phyloP scores from a whole-genome alignment of 92 coral and sea anemone genomes.

The Anthopleura xanthogrammica region DNA sequence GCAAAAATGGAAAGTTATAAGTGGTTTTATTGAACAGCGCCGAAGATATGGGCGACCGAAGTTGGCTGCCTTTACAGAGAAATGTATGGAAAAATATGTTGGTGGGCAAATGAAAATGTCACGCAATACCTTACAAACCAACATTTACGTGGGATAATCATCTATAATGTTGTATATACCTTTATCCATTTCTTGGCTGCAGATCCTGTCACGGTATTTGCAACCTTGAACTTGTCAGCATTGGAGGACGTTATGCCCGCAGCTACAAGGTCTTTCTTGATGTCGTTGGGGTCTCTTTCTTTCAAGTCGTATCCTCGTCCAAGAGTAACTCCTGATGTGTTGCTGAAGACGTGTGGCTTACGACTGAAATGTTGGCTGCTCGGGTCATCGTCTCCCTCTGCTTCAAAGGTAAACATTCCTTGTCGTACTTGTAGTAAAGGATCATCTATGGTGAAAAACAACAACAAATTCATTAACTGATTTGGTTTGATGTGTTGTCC shows the following conservation, averaged over 20 bases:
- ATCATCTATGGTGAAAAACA: background rate
- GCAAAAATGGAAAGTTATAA: too few species aligned
- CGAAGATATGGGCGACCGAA: too few species aligned
- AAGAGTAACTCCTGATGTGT: background rate
- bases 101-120: too few species aligned
- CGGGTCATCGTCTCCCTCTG: slow-evolving; percentile 14
- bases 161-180: background rate
- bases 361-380: slow-evolving; percentile 16
- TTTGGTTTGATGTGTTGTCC: too few species aligned
- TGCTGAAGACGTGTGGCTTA: slow-evolving; percentile 6
- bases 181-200: slow-evolving; percentile 6
- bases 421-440: background rate
- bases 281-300: background rate
- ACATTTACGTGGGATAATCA: background rate
- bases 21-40: too few species aligned
- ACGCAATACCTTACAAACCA: too few species aligned
- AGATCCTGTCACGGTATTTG: background rate
- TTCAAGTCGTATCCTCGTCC: slow-evolving; percentile 26
- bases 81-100: too few species aligned
- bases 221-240: slow-evolving; percentile 6
- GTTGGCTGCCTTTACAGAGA: too few species aligned
- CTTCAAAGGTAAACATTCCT: slow-evolving; percentile 16
- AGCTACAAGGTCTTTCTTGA: slow-evolving; percentile 8
- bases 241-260: background rate
- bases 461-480: too few species aligned